Evolutionary conservation across 2,113 vertebrate species (phyloP).

Genomic region (Poeciliopsis occidentalis): DNA sequence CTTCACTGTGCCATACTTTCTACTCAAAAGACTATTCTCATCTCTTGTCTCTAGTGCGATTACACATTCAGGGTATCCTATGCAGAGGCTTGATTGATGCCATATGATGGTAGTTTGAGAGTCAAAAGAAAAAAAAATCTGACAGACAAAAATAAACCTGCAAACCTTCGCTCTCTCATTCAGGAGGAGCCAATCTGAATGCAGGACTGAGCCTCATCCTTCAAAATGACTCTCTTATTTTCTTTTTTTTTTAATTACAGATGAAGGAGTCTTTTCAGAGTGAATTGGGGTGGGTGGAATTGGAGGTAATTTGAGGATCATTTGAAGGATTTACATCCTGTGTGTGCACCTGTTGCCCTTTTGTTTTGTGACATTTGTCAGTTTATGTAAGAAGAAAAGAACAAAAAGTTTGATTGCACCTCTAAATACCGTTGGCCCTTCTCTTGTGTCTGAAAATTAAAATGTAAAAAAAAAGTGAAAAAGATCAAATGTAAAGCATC

Average conservation of each 20-base stretch:
- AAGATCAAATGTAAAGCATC: neutral
- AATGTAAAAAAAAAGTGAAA: neutral
- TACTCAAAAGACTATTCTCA: conserved; percentile 81
- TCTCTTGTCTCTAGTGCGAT: conserved; percentile 79
- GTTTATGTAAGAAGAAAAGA: conserved; percentile 50
- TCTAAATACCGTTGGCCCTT: conserved; percentile 25
- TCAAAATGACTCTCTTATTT: conserved; percentile 39
- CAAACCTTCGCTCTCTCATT: conserved; percentile 49
- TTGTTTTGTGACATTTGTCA: conserved; percentile 54
- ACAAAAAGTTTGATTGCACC: conserved; percentile 47
- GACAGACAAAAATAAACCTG: conserved; percentile 66
- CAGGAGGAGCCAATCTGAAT: conserved; percentile 56
- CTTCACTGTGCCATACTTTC: conserved; percentile 73
- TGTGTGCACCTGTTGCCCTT: conserved; percentile 81
- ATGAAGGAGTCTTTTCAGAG: conserved; percentile 73
- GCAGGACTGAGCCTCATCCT: conserved; percentile 43
- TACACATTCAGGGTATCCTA: conserved; percentile 80
- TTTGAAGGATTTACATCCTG: conserved; percentile 71
- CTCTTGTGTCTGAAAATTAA: conserved; percentile 22
- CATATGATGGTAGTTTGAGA: conserved; percentile 74
- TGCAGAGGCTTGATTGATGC: conserved; percentile 80
- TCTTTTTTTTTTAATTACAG: conserved; percentile 59
- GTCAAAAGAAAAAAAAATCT: conserved; percentile 60
- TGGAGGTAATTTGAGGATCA: conserved; percentile 72
- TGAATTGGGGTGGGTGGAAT: conserved; percentile 66